A percentile compares a stretch with the other conserved stretches of the same genome.
Conservation (phyloP, 2,888 invertebrate species). For the Panopea generosa region DNA sequence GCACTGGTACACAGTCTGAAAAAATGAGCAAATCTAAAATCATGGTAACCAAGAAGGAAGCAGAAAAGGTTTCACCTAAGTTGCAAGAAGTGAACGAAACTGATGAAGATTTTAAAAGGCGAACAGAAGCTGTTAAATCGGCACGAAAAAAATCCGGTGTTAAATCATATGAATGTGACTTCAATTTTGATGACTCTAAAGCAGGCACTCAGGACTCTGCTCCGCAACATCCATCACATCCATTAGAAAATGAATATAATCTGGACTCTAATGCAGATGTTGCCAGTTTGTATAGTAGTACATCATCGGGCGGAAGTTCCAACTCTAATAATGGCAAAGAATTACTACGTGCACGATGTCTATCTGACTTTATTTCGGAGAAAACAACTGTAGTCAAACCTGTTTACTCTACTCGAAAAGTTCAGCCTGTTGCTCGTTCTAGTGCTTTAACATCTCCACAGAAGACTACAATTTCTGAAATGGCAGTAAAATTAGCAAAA, state of each 20-base stretch:
- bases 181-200: constrained; percentile 41
- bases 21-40: too few species aligned
- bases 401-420: too few species aligned
- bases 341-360: constrained; percentile 10
- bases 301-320: constrained; percentile 9
- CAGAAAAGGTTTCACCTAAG: background rate
- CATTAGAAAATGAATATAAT: too few species aligned
- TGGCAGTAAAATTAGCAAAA: constrained; percentile 23
- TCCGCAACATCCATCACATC: too few species aligned
- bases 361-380: constrained; percentile 16
- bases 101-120: constrained; percentile 44
- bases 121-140: constrained; percentile 41
- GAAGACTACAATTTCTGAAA: constrained; percentile 32
- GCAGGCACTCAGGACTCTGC: too few species aligned
- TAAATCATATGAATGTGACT: constrained; percentile 53
- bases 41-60: background rate
- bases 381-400: background rate
- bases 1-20: too few species aligned
- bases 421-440: background rate
- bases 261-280: constrained; percentile 7
- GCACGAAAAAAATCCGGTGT: constrained; percentile 32
- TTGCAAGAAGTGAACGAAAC: constrained; percentile 27
- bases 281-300: constrained; percentile 36
- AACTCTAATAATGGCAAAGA: constrained; percentile 3
- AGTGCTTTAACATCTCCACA: constrained; percentile 15